Conservation (phyloP, 2,888 invertebrate species). For the Campoplex capitator region DNA sequence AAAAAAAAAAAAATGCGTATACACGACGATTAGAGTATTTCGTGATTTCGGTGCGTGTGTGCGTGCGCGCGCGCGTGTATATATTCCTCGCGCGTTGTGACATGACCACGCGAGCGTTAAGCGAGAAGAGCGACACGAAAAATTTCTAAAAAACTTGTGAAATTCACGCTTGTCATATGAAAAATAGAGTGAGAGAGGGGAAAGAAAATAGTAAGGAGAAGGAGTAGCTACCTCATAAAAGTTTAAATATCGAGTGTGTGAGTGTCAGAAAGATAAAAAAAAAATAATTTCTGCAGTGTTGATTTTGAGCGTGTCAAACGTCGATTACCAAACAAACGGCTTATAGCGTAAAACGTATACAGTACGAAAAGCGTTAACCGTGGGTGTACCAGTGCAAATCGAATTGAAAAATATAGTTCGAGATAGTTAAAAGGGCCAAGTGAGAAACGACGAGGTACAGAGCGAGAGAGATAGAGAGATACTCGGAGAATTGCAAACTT, state of each 20-base stretch:
- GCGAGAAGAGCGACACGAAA: background rate
- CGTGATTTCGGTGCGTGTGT: conserved; percentile 12
- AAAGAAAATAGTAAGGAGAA: background rate
- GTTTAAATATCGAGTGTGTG: background rate
- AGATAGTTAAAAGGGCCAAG: background rate
- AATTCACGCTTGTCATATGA: background rate
- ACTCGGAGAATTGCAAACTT: conserved; percentile 2
- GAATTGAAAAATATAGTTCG: background rate
- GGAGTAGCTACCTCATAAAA: background rate
- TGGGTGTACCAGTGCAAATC: conserved; percentile 4
- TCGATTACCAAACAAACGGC: background rate
- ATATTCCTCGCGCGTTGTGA: conserved; percentile 34
- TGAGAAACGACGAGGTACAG: conserved; percentile 22
- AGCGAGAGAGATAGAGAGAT: conserved; percentile 8
- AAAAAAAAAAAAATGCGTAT: conserved; percentile 7
- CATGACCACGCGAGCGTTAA: conserved; percentile 42
- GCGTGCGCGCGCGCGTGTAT: conserved; percentile 25
- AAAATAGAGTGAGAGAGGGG: background rate
- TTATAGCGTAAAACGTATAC: background rate
- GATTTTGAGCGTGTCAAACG: background rate
- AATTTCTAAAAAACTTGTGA: background rate
- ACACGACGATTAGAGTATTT: background rate
- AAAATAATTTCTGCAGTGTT: background rate
- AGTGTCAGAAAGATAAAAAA: background rate
- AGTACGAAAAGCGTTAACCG: background rate